Conservation (phyloP, 2,888 invertebrate species). For the Odiellus spinosus region DNA sequence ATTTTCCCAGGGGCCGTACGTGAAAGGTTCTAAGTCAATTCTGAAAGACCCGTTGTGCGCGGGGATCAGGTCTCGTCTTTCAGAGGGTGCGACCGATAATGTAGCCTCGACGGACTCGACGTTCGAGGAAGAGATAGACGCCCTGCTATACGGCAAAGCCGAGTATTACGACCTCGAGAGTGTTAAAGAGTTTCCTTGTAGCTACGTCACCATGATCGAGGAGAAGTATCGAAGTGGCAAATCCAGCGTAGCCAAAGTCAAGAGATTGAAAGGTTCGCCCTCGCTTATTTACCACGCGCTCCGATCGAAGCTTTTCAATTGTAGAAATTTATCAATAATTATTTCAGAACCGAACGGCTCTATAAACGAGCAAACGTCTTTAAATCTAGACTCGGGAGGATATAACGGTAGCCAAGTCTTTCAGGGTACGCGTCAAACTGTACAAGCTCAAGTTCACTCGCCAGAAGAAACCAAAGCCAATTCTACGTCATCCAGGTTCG, state of each 20-base stretch:
- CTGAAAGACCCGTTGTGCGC: conserved; percentile 21
- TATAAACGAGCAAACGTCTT: too few relatives aligned
- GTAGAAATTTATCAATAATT: too few relatives aligned
- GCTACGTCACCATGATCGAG: conserved; percentile 22
- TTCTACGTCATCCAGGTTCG: too few relatives aligned
- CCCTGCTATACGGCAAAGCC: conserved; percentile 23
- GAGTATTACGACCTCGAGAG: conserved; percentile 18
- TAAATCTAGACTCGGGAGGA: too few relatives aligned
- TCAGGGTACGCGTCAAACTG: too few relatives aligned
- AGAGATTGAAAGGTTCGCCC: conserved; percentile 11
- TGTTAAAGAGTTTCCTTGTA: conserved; percentile 19
- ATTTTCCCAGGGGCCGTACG: too few relatives aligned
- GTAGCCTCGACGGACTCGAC: conserved; percentile 11
- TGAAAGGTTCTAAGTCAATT: conserved; percentile 18
- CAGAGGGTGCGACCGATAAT: conserved; percentile 11
- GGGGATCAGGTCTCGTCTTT: conserved; percentile 18
- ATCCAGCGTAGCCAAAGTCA: conserved; percentile 14
- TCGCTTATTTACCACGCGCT: too few relatives aligned
- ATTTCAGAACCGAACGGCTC: too few relatives aligned
- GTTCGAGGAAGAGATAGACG: conserved; percentile 25
- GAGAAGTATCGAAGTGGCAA: conserved; percentile 19
- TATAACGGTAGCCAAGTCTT: too few relatives aligned
- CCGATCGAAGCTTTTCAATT: too few relatives aligned
- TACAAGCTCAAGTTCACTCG: too few relatives aligned
- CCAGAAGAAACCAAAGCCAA: too few relatives aligned